Conservation (phyloP, 2,888 invertebrate species). For the Drosophila atroscutellata region DNA sequence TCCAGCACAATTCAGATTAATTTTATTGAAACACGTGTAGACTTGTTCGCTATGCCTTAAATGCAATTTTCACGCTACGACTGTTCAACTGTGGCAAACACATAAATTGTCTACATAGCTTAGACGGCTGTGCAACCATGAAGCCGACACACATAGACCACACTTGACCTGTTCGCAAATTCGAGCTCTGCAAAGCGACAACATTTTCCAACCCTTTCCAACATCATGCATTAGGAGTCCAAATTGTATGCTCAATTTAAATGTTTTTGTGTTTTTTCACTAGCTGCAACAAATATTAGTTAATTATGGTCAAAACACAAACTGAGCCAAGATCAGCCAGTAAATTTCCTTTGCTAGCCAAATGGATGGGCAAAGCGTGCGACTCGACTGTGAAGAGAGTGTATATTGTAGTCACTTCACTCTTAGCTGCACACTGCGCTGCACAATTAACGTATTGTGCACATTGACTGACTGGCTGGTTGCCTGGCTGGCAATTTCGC, state of each 20-base stretch:
- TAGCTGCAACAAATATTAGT: background rate
- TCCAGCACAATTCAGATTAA: background rate
- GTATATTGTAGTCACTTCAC: conserved; percentile 5
- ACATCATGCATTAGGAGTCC: background rate
- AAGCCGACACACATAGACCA: too few species aligned
- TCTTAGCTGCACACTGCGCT: conserved; percentile 63
- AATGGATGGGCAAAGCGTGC: background rate
- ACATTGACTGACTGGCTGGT: conserved; percentile 34
- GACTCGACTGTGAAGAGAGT: background rate
- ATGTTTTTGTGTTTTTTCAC: background rate
- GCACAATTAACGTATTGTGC: conserved; percentile 66
- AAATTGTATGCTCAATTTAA: background rate
- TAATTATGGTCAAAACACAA: background rate
- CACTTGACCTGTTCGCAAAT: too few species aligned
- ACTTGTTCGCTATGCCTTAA: background rate
- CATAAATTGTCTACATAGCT: background rate
- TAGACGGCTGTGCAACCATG: background rate
- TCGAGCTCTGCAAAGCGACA: too few species aligned
- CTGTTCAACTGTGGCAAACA: background rate
- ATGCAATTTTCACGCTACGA: background rate
- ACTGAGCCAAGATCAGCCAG: background rate
- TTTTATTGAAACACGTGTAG: too few species aligned
- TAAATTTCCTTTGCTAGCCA: background rate
- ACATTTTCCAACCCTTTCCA: too few species aligned
- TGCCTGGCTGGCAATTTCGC: conserved; percentile 64